Conservation (phyloP, 2,113 vertebrate species). For the Brachyhypopomus gauderio region DNA sequence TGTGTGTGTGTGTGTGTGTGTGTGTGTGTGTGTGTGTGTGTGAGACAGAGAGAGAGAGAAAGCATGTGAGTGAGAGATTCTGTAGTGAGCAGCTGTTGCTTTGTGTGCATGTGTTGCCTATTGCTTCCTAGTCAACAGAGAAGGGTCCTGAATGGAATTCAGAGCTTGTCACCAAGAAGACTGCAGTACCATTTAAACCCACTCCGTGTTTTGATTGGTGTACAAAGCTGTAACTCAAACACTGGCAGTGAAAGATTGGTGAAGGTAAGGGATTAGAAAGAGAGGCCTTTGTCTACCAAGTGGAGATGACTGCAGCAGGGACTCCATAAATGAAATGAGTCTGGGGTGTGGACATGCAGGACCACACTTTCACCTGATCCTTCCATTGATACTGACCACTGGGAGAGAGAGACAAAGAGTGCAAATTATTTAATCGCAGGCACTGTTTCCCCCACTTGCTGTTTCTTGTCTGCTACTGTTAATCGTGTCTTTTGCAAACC, state of each 20-base stretch:
- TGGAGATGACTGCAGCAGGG: no score
- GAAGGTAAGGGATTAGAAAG: neutral
- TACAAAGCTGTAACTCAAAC: constrained; percentile 15
- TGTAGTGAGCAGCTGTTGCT: constrained; percentile 28
- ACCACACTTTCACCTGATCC: no score
- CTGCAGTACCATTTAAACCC: constrained; percentile 36
- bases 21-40: neutral
- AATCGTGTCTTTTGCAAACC: neutral
- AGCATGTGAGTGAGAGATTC: no score
- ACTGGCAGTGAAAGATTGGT: constrained; percentile 3
- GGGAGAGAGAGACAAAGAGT: neutral
- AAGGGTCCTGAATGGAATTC: neutral
- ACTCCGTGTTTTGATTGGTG: constrained; percentile 40
- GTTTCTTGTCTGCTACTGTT: no score
- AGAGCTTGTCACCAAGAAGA: neutral
- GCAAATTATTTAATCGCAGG: neutral
- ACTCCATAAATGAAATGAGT: no score
- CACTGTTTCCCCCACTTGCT: no score
- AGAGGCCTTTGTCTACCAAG: constrained; percentile 3
- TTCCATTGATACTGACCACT: neutral
- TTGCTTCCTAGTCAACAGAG: neutral
- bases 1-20: neutral
- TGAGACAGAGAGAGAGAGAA: no score
- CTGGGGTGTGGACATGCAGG: no score
- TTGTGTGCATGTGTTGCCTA: constrained; percentile 12